These are phyloP conservation scores for Phymanthus crucifer DNA, from an alignment of 92 coral and sea anemone species.

Conservation along the genomic window DNA sequence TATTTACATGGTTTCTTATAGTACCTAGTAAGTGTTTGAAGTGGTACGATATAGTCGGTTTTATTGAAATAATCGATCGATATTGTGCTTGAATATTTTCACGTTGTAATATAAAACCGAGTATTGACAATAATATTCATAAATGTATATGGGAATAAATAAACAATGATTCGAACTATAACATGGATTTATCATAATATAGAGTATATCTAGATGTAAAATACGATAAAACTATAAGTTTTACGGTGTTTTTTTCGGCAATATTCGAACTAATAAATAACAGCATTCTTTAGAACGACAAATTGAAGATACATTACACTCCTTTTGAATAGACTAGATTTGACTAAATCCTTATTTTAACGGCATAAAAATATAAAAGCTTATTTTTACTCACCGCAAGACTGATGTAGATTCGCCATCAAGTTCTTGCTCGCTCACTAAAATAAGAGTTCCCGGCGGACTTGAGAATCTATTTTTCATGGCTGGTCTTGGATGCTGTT, in stretches of 20 bases:
- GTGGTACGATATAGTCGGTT: background rate
- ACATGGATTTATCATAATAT: background rate
- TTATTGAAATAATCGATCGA: background rate
- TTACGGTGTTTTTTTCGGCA: background rate
- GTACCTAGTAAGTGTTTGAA: background rate
- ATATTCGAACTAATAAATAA: background rate
- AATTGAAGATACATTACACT: background rate
- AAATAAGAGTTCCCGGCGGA: slow-evolving; percentile 1
- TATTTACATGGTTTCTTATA: background rate
- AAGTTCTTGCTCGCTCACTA: background rate
- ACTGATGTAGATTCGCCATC: background rate
- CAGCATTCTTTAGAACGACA: background rate
- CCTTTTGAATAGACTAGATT: background rate
- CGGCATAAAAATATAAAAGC: background rate
- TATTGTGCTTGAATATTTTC: background rate
- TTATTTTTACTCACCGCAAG: background rate
- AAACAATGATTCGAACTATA: background rate
- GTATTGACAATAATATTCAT: background rate
- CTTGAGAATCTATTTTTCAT: background rate
- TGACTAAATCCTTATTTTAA: background rate
- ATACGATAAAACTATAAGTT: background rate
- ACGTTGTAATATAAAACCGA: background rate
- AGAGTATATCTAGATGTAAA: background rate
- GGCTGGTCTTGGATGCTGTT: background rate
- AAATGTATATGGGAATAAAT: background rate